Percentiles rank a stretch among this genome's conserved stretches.
Conservation (phyloP, 2,113 vertebrate genomes). For the Chauna torquata region DNA sequence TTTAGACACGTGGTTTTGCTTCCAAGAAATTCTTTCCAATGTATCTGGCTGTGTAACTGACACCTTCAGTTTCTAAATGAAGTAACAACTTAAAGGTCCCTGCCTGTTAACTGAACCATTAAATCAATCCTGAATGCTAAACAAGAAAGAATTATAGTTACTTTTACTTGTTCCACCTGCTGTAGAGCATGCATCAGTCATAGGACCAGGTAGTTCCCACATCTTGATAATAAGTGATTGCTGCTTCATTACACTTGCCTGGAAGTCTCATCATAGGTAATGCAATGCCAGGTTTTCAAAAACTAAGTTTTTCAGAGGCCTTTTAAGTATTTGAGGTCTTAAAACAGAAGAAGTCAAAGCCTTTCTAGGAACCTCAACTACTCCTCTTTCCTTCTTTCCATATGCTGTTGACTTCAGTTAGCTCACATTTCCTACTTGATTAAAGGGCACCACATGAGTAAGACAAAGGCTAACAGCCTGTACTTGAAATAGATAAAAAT, state of each 20-base stretch:
- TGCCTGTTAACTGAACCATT: background rate
- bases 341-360: background rate
- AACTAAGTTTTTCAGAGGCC: background rate
- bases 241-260: background rate
- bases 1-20: background rate
- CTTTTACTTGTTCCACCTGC: background rate
- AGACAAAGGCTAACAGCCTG: background rate
- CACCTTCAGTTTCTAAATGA: background rate
- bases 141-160: background rate
- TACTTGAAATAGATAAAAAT: background rate
- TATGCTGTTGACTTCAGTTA: background rate
- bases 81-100: background rate
- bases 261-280: background rate
- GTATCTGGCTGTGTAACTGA: background rate
- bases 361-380: background rate
- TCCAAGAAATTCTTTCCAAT: background rate
- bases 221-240: background rate
- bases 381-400: background rate
- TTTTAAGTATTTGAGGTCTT: background rate
- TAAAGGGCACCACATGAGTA: background rate
- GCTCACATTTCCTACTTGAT: background rate
- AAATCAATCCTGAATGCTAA: slow-evolving; percentile 21
- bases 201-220: background rate
- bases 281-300: background rate
- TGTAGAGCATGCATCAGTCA: background rate